Percentiles rank a stretch among this genome's conserved stretches.
Conservation (phyloP, 2,113 vertebrate species). For the Burhinus bistriatus region DNA sequence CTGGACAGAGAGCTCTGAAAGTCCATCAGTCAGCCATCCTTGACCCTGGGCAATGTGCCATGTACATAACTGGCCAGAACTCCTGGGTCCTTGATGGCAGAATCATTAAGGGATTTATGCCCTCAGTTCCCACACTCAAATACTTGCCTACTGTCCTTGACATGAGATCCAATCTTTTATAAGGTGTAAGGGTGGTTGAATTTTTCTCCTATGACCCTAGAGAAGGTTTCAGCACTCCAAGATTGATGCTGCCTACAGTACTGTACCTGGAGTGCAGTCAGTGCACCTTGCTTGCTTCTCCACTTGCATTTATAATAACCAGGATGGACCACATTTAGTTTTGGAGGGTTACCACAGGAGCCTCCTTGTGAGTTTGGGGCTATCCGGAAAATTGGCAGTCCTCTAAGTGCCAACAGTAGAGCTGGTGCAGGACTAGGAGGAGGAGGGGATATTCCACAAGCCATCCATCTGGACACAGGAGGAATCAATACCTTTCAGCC, state of each 20-base stretch:
- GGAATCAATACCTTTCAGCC: slow-evolving; percentile 35
- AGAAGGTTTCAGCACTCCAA: not conserved
- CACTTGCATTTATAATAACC: not conserved
- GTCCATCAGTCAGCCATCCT: not conserved
- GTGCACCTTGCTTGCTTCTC: not conserved
- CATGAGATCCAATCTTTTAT: not conserved
- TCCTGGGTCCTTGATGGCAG: not conserved
- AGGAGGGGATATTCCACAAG: not conserved
- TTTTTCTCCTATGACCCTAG: not conserved
- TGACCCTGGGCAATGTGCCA: not conserved
- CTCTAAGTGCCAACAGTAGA: not conserved
- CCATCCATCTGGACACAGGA: slow-evolving; percentile 1
- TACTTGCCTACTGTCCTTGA: not conserved
- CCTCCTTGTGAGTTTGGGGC: not conserved
- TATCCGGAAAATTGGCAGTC: not conserved
- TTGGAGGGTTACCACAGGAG: not conserved
- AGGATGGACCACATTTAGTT: not conserved
- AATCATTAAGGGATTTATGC: not conserved
- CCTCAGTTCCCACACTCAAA: not conserved
- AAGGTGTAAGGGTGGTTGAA: not conserved
- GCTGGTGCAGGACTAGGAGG: not conserved
- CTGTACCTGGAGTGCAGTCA: not conserved
- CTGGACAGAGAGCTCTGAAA: not conserved
- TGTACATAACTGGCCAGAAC: not conserved
- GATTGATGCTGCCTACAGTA: not conserved